phyloP scores from a whole-genome alignment of 2,797 vertebrate genomes.

The Sternarchorhynchus goeldii region DNA sequence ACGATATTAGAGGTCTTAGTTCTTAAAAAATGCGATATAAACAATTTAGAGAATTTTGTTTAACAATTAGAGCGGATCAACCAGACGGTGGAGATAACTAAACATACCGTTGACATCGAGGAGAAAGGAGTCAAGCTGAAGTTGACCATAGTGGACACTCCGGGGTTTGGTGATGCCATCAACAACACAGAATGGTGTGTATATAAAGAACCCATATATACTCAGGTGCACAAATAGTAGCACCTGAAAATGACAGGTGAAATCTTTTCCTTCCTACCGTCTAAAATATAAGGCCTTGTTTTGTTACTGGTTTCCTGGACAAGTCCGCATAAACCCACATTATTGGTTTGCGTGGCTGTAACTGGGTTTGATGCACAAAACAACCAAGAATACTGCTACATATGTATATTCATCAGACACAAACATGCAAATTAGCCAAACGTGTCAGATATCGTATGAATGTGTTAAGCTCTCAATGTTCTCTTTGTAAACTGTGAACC shows the following conservation, averaged over 20 bases:
- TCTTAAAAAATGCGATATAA: not conserved
- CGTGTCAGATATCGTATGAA: not conserved
- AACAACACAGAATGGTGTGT: constrained; percentile 83
- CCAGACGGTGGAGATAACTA: constrained; percentile 85
- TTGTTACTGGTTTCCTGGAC: not conserved
- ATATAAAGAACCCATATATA: not conserved
- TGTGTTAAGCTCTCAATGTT: not conserved
- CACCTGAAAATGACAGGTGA: not conserved
- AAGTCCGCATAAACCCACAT: not conserved
- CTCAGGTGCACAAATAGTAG: not conserved
- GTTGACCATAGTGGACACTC: constrained; percentile 85
- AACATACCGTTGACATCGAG: constrained; percentile 86
- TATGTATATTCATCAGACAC: not conserved
- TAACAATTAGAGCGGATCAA: constrained; percentile 77
- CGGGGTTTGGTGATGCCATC: constrained; percentile 85
- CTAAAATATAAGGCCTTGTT: not conserved
- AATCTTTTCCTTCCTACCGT: not conserved
- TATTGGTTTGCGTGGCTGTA: constrained; percentile 1
- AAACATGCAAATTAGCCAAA: constrained; percentile 4
- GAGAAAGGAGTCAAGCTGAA: constrained; percentile 88
- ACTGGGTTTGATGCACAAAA: not conserved
- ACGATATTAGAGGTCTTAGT: not conserved
- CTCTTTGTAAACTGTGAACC: not conserved
- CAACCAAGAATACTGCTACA: not conserved
- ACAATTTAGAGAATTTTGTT: too few species aligned